Evolutionary conservation across 2,888 invertebrate species (phyloP).

Genomic region (Drosophila mimetica): DNA sequence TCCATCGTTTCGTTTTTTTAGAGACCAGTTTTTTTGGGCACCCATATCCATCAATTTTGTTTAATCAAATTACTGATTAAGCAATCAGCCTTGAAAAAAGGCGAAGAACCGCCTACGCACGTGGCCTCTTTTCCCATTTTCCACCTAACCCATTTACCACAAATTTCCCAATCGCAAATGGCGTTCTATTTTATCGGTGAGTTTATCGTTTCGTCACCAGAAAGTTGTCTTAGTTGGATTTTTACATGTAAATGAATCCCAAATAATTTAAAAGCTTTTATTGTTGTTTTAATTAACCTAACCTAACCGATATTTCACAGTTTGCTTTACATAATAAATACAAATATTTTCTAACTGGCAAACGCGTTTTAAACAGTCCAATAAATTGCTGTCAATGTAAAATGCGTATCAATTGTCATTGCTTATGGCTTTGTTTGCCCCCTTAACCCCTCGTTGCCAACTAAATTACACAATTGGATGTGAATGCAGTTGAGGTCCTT

Average conservation of each 20-base stretch:
- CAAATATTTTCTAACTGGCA: too few relatives aligned
- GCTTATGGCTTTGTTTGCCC: constrained; percentile 6
- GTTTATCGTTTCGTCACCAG: constrained; percentile 47
- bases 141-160: not conserved
- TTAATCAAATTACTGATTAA: constrained; percentile 74
- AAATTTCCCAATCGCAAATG: not conserved
- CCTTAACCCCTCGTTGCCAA: not conserved
- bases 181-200: constrained; percentile 7
- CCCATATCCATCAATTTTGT: constrained; percentile 58
- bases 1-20: not conserved
- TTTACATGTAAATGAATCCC: too few relatives aligned
- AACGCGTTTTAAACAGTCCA: not conserved
- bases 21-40: constrained; percentile 23
- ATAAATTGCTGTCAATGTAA: constrained; percentile 33
- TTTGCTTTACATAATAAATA: too few relatives aligned
- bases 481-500: constrained; percentile 21
- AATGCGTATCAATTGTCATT: constrained; percentile 38
- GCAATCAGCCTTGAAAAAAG: constrained; percentile 29
- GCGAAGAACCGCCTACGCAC: constrained; percentile 16
- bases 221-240: too few relatives aligned
- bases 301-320: too few relatives aligned
- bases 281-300: too few relatives aligned
- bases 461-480: constrained; percentile 24
- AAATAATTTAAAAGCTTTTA: too few relatives aligned
- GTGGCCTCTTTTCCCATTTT: constrained; percentile 11